Percentiles rank a stretch among this genome's conserved stretches.
Evolutionary conservation across 2,888 invertebrate genomes (phyloP).

Genomic region (Heteromurus nitidus): DNA sequence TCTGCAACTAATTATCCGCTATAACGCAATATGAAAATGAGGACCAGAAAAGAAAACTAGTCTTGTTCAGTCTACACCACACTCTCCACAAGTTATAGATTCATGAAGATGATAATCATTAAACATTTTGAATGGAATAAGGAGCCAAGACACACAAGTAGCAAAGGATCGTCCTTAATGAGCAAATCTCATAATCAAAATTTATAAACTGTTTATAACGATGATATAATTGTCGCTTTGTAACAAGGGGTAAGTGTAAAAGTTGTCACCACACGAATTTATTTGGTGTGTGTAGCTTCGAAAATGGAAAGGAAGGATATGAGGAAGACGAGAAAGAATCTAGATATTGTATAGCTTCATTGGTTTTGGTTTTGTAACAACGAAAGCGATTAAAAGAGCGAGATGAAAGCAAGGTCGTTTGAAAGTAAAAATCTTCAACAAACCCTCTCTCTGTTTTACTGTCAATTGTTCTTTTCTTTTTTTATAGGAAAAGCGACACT

Average conservation of each 20-base stretch:
- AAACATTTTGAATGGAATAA: not conserved
- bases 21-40: not conserved
- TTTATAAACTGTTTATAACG: not conserved
- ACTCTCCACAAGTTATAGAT: not conserved
- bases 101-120: not conserved
- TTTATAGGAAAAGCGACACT: not conserved
- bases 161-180: not conserved
- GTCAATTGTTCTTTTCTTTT: not conserved
- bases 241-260: not conserved
- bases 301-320: not conserved
- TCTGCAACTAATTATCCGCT: constrained; percentile 45
- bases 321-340: constrained; percentile 1
- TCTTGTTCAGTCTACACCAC: constrained; percentile 30
- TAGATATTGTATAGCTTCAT: no score
- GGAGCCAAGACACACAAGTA: not conserved
- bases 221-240: not conserved
- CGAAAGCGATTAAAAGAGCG: not conserved
- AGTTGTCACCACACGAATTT: no score
- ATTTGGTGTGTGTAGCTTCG: no score
- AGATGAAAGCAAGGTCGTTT: constrained; percentile 53
- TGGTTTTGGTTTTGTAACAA: no score
- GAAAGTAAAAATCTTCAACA: not conserved
- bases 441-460: not conserved
- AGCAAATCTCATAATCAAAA: not conserved
- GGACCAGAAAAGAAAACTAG: constrained; percentile 33